These are phyloP conservation scores for Diplodus puntazzo DNA, from an alignment of 2,797 vertebrate species.

Conservation along the genomic window DNA sequence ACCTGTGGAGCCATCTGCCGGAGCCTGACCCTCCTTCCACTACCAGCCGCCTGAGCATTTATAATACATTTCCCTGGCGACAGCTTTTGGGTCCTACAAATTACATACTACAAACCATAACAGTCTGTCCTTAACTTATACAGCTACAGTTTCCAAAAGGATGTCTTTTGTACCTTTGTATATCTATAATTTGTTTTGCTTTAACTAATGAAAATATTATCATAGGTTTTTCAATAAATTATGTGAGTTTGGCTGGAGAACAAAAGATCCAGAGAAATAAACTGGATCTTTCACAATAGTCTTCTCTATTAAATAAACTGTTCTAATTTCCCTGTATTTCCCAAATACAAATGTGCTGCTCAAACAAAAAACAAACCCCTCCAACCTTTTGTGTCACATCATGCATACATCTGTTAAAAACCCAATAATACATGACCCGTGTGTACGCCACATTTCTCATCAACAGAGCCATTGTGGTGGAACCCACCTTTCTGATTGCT, in stretches of 20 bases:
- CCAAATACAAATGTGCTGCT: slow-evolving; percentile 17
- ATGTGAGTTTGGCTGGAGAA: neutral
- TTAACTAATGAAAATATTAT: neutral
- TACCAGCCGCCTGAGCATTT: too few species aligned
- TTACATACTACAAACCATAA: too few species aligned
- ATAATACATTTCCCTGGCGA: too few species aligned
- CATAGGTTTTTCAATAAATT: neutral
- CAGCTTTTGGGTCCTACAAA: too few species aligned
- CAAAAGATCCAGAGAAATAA: neutral
- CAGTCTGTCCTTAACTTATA: neutral
- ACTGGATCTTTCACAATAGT: slow-evolving; percentile 5
- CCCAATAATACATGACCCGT: slow-evolving; percentile 64
- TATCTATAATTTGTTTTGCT: neutral
- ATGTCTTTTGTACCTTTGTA: neutral
- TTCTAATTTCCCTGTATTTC: slow-evolving; percentile 18
- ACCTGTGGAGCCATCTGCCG: too few species aligned
- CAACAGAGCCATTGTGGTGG: slow-evolving; percentile 74
- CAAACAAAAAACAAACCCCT: slow-evolving; percentile 17
- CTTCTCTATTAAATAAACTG: slow-evolving; percentile 13
- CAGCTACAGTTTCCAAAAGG: neutral
- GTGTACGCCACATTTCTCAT: slow-evolving; percentile 74
- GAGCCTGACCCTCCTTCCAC: too few species aligned
- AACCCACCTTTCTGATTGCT: slow-evolving; percentile 73
- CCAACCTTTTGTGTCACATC: slow-evolving; percentile 40
- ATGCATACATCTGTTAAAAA: slow-evolving; percentile 58